Base-by-base conservation (phyloP, 1,140 invertebrate genomes). In the Drosophila elegans region DNA sequence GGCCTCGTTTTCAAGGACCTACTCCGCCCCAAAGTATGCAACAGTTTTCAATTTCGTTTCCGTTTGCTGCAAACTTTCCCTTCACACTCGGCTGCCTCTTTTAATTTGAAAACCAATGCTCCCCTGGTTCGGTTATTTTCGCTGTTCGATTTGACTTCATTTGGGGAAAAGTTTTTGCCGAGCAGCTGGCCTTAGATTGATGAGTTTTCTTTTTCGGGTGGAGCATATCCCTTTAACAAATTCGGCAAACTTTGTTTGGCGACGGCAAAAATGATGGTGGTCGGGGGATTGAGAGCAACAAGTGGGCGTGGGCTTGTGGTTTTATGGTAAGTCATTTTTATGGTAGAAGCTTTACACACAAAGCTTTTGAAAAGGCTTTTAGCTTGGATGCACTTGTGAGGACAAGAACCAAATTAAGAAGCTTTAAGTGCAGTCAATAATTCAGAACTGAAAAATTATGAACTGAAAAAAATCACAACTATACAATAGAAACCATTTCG, bases 61-160 rank as follows among this genome's bases (percentile, higher is more conserved):
- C n/a, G 55, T 63, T 71, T 62, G 66, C 53, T 25, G 36, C 62
- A 73, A 82, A 80, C 45, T 83, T 79, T 88, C 36, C 36, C 63
- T 76, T 66, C 45, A 74, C 83, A 83, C 75, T 82, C 63, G 75
- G 49, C 59, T 88, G 83, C 36, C 16, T 76, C 75, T 79, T 79
- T 88, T 86, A 88, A 86, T 86, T 86, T 88, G 79, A 73, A 88
- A 86, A 73, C 61, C 79, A 69, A 79, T 76, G 77, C 73, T 46
- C 39, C 69, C 51, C 48, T 51, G 42, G 16, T 39, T 68, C 41
- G 39, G 56, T 36, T 44, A 11, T 27, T 45, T 71, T 36, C 27
- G 72, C 55, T 42, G 48, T 69, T 79, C 59, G 59, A 60, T 82
- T 63, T 56, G 49, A 61, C 69, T 60, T 71, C 64, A 71, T 71